Base-by-base conservation (phyloP, 37 sponge, comb jelly and placozoan species). In the Bolinopsis microptera region DNA sequence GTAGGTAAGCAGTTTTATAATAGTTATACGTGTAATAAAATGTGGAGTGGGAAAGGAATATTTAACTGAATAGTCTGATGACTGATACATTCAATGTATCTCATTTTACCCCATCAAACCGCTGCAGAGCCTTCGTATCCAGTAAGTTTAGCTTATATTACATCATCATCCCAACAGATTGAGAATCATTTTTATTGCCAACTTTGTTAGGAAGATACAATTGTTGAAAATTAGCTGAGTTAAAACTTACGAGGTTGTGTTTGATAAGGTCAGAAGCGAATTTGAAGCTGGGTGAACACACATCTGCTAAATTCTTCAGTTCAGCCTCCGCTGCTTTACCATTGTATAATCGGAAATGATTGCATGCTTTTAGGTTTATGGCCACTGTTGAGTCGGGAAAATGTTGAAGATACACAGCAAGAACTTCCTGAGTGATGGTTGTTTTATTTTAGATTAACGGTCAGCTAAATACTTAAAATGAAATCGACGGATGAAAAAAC, bases 241-340 rank as follows among this genome's bases (percentile, higher is more conserved):
- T 48, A 5, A 48, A 48, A 48, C 76, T 34, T 70, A 96, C 99
- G 93, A 97, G 36, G 69, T 99, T 99, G 92, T 99, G 99, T 86
- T 94, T 92, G 69, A 99, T 94, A n/a, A 99, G 95, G 41, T 99
- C 99, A 39, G 76, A 83, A 26, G 98, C 99, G 94, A 97, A 99
- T 16, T 93, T 94, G 94, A 97, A 96, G 18, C 95, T 94, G 16
- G 97, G 94, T 16, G 98, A 95, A 0, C 94, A 69, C 68, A 92
- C 80, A 28, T 99, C 99, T 77, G 95, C 94, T 1, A 99, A 95
- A 16, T 92, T 93, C 95, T 96, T 96, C 33, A 99, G 94, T 92
- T 99, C 99, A 34, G 99, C 97, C 96, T 99, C 99, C 27, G 98
- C 99, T 68, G 99, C 99, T 76, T 99, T 99, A n/a, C 99, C 99